Base-by-base conservation (phyloP, 2,888 invertebrate species). In the Idaea aversata region DNA sequence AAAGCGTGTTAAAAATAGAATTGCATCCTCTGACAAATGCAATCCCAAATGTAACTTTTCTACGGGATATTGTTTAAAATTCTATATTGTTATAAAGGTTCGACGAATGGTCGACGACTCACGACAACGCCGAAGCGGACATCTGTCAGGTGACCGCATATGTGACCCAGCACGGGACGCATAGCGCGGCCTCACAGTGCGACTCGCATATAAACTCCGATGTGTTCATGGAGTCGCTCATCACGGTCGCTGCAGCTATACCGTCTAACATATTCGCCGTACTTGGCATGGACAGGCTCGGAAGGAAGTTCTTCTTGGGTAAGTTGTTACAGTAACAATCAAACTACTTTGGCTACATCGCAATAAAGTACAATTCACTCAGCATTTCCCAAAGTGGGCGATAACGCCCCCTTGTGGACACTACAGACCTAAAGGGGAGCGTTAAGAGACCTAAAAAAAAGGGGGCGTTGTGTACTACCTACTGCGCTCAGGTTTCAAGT, bases 261-360 rank as follows among this genome's bases (percentile, higher is more conserved):
- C 97, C 97, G 0, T 97, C 97, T 68, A 97, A 97, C 80, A 94
- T 97, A 73, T 94, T 97, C 79, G 97, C 97, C 65, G 96, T 95
- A 63, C 91, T 96, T 15, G 96, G 96, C 74, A 97, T 97, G 97
- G 97, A 97, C 85, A 94, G 96, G 77, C 94, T 97, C 63, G 97
- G 97, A 58, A 95, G 97, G 73, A 97, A 97, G 83, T 97, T 96
- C 87, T 97, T 96, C 87, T 94, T 96, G 77, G 96, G 96, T 96
- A 84, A 88, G 83, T 15, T 57, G 15, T 61, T 57, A 47, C 47
- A 13, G 10, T 47, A 47, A 25, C 25, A 25, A 25, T 25, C 25
- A 25, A 25, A 25, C 25, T 25, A 25, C 25, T 25, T 25, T 25
- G 25, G 25, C 25, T 25, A 25, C 3, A 3, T 25, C 3, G 25